A percentile compares a stretch with the other conserved stretches of the same genome.
These are phyloP conservation scores for Agonopterix subpropinquella DNA, from an alignment of 2,888 invertebrate species.

Conservation along the genomic window DNA sequence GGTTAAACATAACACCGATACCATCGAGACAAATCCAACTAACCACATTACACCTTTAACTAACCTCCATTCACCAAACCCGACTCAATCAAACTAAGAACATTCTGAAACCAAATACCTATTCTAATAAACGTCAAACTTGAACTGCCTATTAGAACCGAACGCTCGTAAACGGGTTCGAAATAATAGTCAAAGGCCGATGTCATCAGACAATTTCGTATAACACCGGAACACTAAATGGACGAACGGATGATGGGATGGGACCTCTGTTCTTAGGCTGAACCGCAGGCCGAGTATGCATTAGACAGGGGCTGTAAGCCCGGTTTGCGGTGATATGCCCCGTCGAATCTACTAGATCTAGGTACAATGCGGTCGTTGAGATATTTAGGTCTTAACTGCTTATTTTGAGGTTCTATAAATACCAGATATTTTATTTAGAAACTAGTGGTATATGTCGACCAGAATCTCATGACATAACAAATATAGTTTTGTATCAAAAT, in stretches of 20 bases:
- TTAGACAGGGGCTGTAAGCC: conserved; percentile 29
- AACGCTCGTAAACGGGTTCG: conserved; percentile 6
- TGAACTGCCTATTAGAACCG: conserved; percentile 19
- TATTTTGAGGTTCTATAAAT: no score
- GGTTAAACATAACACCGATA: no score
- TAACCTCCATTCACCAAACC: conserved; percentile 10
- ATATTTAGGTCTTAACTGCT: no score
- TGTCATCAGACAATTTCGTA: conserved; percentile 16
- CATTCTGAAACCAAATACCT: conserved; percentile 20
- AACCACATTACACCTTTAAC: neutral
- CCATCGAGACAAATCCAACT: no score
- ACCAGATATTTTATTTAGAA: no score
- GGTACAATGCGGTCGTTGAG: conserved; percentile 15
- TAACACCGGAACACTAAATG: conserved; percentile 24
- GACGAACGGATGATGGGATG: conserved; percentile 17
- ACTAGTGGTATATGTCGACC: no score
- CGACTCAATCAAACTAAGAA: conserved; percentile 54
- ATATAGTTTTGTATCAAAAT: no score
- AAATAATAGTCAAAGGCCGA: conserved; percentile 24
- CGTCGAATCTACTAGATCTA: conserved; percentile 22
- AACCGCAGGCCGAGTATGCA: conserved; percentile 28
- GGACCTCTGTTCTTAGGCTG: conserved; percentile 25
- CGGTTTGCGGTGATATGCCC: conserved; percentile 27
- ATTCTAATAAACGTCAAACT: conserved; percentile 17
- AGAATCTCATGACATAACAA: no score